A percentile compares a stretch with the other conserved stretches of the same genome.
phyloP scores from a whole-genome alignment of 2,797 vertebrate genomes.

The Phrynocephalus guinanensis region DNA sequence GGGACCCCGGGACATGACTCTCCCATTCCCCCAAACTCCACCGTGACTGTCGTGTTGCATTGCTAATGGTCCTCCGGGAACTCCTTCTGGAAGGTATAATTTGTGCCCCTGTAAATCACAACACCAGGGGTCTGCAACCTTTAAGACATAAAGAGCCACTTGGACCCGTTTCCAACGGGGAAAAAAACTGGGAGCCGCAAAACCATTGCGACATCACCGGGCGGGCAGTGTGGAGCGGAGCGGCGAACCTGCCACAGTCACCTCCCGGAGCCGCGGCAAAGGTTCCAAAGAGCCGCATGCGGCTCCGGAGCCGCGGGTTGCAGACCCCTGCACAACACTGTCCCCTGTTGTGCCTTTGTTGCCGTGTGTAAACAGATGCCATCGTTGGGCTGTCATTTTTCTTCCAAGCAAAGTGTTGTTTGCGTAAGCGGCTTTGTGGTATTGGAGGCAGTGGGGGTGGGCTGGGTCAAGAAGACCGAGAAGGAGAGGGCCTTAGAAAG shows the following conservation, averaged over 20 bases:
- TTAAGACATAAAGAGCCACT: too few species aligned
- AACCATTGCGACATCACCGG: too few species aligned
- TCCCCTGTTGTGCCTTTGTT: neutral
- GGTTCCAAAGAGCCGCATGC: too few species aligned
- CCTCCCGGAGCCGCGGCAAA: too few species aligned
- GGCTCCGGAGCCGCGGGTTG: too few species aligned
- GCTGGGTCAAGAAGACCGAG: neutral
- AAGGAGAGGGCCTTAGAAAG: neutral
- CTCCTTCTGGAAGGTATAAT: neutral
- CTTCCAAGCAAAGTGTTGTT: constrained; percentile 10
- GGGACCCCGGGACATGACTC: neutral
- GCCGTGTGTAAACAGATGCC: neutral
- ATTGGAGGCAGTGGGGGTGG: neutral
- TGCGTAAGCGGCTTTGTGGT: neutral
- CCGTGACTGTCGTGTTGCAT: neutral
- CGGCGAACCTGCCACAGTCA: too few species aligned
- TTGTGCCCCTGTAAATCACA: neutral
- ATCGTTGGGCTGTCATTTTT: neutral
- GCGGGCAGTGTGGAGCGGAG: too few species aligned
- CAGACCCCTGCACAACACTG: neutral
- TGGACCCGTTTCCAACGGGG: too few species aligned
- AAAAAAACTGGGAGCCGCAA: too few species aligned
- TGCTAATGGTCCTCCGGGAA: neutral
- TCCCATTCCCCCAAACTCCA: neutral
- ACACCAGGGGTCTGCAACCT: too few species aligned